Base-by-base conservation (phyloP, 2,113 vertebrate species). In the Acrocephalus arundinaceus region DNA sequence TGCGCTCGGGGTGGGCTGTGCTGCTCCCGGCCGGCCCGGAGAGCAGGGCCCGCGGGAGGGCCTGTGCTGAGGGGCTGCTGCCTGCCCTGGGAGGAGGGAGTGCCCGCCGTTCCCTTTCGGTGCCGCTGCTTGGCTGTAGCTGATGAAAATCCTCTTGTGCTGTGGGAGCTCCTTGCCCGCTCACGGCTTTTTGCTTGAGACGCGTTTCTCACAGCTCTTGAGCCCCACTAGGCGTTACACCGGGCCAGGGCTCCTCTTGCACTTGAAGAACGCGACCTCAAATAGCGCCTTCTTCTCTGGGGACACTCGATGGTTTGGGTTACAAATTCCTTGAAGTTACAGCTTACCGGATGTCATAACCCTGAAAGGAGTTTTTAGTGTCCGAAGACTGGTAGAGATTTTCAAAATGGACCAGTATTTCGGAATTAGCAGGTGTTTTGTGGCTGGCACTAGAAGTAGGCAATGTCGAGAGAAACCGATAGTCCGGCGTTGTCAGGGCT, bases 161-260 rank as follows among this genome's bases (percentile, higher is more conserved):
- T 12, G 17, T 12, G 4, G n/a, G 6, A 10, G 2, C 55, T 18
- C 2, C 16, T 54, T 41, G 19, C 19, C 16, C 3, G 7, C 19
- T 59, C 8, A 1, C 2, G 39, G 35, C 6, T 58, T 61, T 66
- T 22, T 24, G 5, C 5, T 5, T 28, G 55, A 16, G n/a, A 19
- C 4, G 25, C 16, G 0, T 30, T 61, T 39, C 14, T 41, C 7
- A 0, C 4, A 5, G 43, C 43, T 14, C 14, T 3, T 2, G 39
- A 62, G 71, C 15, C 72, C 22, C 22, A 0, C 17, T 8, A 4
- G 55, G 23, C 20, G 0, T 31, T 31, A 1, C 8, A 0, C 45
- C 13, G 7, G 16, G 68, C 37, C 37, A 0, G 1, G 48, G 41
- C 25, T 51, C 3, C 23, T 18, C 51, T 23, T 1, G 45, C 45